These are phyloP conservation scores for Grantiella picta DNA, from an alignment of 2,113 vertebrate genomes.

Conservation along the genomic window DNA sequence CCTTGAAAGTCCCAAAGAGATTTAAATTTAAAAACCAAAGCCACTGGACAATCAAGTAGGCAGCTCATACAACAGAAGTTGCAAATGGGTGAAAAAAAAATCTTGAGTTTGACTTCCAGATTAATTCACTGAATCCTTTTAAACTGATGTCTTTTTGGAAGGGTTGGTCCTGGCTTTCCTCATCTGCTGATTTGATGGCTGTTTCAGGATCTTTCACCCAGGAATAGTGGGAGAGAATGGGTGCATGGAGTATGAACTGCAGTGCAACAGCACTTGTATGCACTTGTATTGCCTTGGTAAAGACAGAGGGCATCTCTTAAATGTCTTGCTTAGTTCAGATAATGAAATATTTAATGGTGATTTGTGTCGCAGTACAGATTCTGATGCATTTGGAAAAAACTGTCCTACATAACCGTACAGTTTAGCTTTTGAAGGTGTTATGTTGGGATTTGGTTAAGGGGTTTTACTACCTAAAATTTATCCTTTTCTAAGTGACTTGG, in stretches of 20 bases:
- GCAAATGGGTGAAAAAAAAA: not conserved
- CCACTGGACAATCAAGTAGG: not conserved
- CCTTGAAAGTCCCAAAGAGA: not conserved
- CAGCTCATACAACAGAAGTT: not conserved
- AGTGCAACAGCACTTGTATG: accelerated
- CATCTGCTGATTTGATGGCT: not conserved
- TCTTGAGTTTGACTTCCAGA: accelerated
- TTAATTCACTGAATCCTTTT: not conserved
- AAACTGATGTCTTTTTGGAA: not conserved
- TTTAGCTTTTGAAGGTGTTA: not conserved
- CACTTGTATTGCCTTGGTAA: not conserved
- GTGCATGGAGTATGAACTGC: not conserved
- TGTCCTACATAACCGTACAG: not conserved
- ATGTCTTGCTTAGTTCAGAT: not conserved
- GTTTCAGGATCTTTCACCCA: not conserved
- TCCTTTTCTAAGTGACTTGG: not conserved
- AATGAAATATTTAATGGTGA: not conserved
- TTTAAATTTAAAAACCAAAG: not conserved
- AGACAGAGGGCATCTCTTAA: not conserved
- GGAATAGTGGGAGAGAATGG: not conserved
- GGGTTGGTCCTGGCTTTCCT: not conserved
- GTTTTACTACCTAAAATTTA: not conserved
- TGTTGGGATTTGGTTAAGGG: not conserved
- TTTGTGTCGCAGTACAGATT: not conserved
- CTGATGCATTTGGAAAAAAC: not conserved